Conservation (phyloP, 2,888 invertebrate species). For the Synanthedon tipuliformis region DNA sequence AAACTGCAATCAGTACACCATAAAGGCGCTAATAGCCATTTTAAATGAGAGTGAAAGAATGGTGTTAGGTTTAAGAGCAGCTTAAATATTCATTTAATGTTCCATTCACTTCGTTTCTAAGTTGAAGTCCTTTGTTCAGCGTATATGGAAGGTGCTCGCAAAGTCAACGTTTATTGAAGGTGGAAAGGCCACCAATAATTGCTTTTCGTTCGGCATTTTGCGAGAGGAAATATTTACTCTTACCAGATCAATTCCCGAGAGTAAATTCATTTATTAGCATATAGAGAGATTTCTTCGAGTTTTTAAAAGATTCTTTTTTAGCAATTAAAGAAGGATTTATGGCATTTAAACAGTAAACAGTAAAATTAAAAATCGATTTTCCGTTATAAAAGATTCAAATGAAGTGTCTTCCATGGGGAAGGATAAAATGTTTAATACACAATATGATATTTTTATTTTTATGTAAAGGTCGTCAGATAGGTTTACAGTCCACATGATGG, state of each 20-base stretch:
- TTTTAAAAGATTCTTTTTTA: conserved; percentile 3
- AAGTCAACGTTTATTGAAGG: conserved; percentile 2
- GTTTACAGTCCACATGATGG: too few species aligned
- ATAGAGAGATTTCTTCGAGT: conserved; percentile 36
- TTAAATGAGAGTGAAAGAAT: too few species aligned
- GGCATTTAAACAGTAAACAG: too few species aligned
- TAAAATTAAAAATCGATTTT: too few species aligned
- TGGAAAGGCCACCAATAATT: conserved; percentile 31
- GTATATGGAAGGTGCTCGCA: not conserved
- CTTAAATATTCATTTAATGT: not conserved
- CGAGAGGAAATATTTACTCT: conserved; percentile 22
- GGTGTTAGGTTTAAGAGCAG: not conserved
- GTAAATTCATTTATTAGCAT: conserved; percentile 56
- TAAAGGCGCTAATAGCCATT: too few species aligned
- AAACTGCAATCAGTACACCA: too few species aligned
- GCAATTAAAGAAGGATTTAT: not conserved
- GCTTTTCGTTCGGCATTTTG: conserved; percentile 37
- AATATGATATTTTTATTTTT: too few species aligned
- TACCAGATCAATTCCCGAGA: conserved; percentile 42
- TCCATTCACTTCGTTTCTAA: not conserved
- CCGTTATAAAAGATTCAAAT: too few species aligned
- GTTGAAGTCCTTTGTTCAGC: not conserved
- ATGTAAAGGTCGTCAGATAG: too few species aligned
- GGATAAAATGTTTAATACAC: too few species aligned
- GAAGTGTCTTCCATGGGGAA: too few species aligned